Evolutionary conservation across 2,888 invertebrate genomes (phyloP).

Genomic region (Acronicta psi): DNA sequence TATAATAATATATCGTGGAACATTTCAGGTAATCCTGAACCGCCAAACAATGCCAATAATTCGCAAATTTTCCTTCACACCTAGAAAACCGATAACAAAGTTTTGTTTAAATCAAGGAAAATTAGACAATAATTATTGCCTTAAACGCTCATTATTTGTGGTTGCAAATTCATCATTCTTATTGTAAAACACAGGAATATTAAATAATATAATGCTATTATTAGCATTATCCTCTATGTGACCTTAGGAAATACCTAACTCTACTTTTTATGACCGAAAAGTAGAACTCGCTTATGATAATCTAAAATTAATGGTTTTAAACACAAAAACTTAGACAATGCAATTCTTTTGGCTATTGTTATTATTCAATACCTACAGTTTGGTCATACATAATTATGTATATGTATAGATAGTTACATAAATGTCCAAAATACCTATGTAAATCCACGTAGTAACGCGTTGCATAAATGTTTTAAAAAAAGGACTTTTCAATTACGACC

Average conservation of each 20-base stretch:
- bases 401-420: too few relatives aligned
- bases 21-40: slow-evolving; percentile 16
- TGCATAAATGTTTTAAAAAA: not conserved
- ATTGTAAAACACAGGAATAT: slow-evolving; percentile 26
- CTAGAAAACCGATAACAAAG: slow-evolving; percentile 23
- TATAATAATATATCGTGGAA: not conserved
- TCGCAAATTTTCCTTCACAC: slow-evolving; percentile 33
- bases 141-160: slow-evolving; percentile 31
- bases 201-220: slow-evolving; percentile 27
- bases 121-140: slow-evolving; percentile 18
- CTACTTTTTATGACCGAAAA: slow-evolving; percentile 22
- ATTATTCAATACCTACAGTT: not conserved
- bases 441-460: not conserved
- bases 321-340: slow-evolving; percentile 2
- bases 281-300: not conserved
- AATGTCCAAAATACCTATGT: too few relatives aligned
- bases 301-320: not conserved
- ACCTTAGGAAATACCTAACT: slow-evolving; percentile 25
- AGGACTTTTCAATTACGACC: slow-evolving; percentile 4
- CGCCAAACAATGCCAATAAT: slow-evolving; percentile 6
- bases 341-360: not conserved
- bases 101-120: slow-evolving; percentile 41
- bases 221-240: slow-evolving; percentile 30
- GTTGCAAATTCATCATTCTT: slow-evolving; percentile 24
- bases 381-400: too few relatives aligned